These are phyloP conservation scores for Mythimna impura DNA, from an alignment of 2,888 invertebrate genomes.

Conservation along the genomic window DNA sequence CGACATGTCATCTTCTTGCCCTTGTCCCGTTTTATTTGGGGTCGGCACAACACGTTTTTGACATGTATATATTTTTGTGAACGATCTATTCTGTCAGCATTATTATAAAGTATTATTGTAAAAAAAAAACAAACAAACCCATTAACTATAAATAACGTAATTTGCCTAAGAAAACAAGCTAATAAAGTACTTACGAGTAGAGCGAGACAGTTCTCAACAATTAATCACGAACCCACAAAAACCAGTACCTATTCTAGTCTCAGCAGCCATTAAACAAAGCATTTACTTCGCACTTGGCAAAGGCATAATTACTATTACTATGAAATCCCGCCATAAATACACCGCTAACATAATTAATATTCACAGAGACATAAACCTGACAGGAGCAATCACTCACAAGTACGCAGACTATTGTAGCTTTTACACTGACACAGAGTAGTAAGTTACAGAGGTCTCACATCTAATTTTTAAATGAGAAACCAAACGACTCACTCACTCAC, in stretches of 20 bases:
- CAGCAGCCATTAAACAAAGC: constrained; percentile 12
- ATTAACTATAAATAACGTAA: not conserved
- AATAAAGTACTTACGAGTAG: not conserved
- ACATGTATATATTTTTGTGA: no score
- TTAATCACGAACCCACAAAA: constrained; percentile 14
- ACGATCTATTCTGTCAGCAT: no score
- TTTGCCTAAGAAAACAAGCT: constrained; percentile 1
- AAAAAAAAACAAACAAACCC: not conserved
- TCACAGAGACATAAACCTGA: constrained; percentile 67
- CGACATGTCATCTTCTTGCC: no score
- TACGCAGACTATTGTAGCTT: constrained; percentile 71
- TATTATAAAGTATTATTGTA: no score
- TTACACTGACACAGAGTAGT: constrained; percentile 45
- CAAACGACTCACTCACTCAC: no score
- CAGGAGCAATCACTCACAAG: constrained; percentile 75
- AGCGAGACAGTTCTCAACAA: constrained; percentile 5
- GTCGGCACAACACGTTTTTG: no score
- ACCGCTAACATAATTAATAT: constrained; percentile 71
- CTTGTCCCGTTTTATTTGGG: no score
- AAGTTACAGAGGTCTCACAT: constrained; percentile 21
- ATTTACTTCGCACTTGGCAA: constrained; percentile 26
- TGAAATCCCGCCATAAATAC: constrained; percentile 35
- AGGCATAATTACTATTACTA: constrained; percentile 33
- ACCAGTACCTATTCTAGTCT: constrained; percentile 9
- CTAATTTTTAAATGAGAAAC: not conserved